Base-by-base conservation (phyloP, 2,113 vertebrate genomes). In the Macroglossus sobrinus region DNA sequence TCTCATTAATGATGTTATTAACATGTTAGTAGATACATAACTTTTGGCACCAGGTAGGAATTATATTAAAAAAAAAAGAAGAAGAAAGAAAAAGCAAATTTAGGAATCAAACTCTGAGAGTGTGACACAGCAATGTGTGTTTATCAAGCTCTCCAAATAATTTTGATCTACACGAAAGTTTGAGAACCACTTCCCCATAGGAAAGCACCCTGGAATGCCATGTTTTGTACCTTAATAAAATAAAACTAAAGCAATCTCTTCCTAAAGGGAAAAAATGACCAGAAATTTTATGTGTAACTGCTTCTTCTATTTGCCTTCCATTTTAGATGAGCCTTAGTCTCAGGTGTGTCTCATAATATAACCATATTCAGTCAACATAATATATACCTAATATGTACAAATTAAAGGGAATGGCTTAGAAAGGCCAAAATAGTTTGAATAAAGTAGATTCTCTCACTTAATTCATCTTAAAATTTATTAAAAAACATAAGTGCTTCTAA, bases 381-480 rank as follows among this genome's bases (percentile, higher is more conserved):
- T 63, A 95, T 74, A 92, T 93, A 94, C 3, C 43, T 91, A 80
- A 76, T 86, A 91, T 38, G 66, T 47, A 64, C 12, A 92, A 91
- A 89, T 57, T 81, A 22, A 80, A 90, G 38, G 59, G 71, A 94
- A 79, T 63, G 7, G 59, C 91, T 94, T 87, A 71, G 12, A 89
- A 93, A 95, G 21, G 33, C 30, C 61, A 68, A 47, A 16, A 82
- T 15, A 84, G 14, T 80, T 40, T 89, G 14, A 53, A 53, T 75
- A 89, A 95, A 43, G n/a, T 80, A 80, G 35, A 85, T 59, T 94
- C 71, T 91, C 61, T 82, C 50, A 50, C 16, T 84, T 89, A 92
- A 78, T 61, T 94, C 50, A 75, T 2, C 90, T 90, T 91, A 93
- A 85, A 89, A 75, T 80, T 93, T 79, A 95, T 69, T 33, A 88